phyloP scores from a whole-genome alignment of 2,113 vertebrate species.

The Stomatorhinus ivindoensis region DNA sequence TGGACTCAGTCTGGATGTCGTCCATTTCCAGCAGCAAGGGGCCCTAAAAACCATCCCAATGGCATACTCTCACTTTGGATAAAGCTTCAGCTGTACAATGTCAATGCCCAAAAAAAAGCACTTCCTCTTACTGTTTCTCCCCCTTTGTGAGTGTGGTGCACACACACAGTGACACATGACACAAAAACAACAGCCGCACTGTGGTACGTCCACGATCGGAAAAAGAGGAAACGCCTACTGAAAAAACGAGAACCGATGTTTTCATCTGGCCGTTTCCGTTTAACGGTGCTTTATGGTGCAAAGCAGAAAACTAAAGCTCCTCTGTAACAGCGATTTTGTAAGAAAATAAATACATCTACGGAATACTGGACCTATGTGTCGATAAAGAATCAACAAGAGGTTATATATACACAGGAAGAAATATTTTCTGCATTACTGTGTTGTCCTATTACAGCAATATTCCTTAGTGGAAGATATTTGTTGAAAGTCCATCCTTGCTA shows the following conservation, averaged over 20 bases:
- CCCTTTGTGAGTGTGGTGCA: neutral
- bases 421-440: neutral
- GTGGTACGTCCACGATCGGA: neutral
- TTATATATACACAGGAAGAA: neutral
- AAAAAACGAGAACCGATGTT: neutral
- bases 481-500: neutral
- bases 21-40: slow-evolving; percentile 52
- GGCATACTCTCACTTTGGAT: neutral
- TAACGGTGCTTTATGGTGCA: neutral
- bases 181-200: neutral
- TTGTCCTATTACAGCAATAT: neutral
- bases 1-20: slow-evolving; percentile 61
- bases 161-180: neutral
- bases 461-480: neutral
- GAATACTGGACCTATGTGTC: neutral
- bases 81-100: neutral
- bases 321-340: neutral
- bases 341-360: neutral
- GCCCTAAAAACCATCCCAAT: slow-evolving; percentile 25
- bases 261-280: neutral
- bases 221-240: neutral
- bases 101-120: neutral
- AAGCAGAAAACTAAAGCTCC: neutral
- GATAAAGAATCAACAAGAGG: neutral
- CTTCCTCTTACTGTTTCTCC: neutral